Evolutionary conservation across 1,140 invertebrate genomes (phyloP).

Genomic region (Atta cephalotes): DNA sequence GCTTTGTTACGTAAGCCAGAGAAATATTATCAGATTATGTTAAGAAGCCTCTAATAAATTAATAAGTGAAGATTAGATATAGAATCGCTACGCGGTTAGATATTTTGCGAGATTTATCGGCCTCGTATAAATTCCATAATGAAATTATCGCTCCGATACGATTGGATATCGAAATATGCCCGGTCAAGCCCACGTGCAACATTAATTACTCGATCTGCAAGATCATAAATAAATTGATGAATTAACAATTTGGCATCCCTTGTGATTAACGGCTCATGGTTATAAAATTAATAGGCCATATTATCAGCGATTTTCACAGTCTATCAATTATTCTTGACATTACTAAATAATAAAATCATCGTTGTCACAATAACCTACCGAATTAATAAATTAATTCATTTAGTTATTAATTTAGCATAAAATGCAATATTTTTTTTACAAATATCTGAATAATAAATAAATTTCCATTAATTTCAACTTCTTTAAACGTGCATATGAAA

Average conservation of each 20-base stretch:
- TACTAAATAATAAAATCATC: conserved; percentile 51
- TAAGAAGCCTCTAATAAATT: not conserved
- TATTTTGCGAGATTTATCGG: conserved; percentile 54
- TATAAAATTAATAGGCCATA: conserved; percentile 62
- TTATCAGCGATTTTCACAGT: conserved; percentile 57
- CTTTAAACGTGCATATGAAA: not conserved
- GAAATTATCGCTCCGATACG: conserved; percentile 57
- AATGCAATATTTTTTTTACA: not conserved
- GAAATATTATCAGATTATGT: not conserved
- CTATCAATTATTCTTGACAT: conserved; percentile 56
- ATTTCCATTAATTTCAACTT: not conserved
- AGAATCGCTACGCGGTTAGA: not conserved
- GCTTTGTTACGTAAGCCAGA: not conserved
- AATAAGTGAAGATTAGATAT: conserved; percentile 28
- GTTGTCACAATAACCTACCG: conserved; percentile 17
- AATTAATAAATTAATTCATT: conserved; percentile 43
- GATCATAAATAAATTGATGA: conserved; percentile 65
- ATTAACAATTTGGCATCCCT: conserved; percentile 62
- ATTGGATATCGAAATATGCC: conserved; percentile 61
- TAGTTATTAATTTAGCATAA: not conserved
- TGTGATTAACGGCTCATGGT: conserved; percentile 58
- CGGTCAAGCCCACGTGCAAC: conserved; percentile 51
- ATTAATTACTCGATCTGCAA: conserved; percentile 63
- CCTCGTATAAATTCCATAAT: conserved; percentile 52
- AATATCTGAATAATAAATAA: not conserved